Evolutionary conservation across 2,797 vertebrate genomes (phyloP), one percentile per base, ranked within the genome.

Genomic region (Hozukius guyotensis): DNA sequence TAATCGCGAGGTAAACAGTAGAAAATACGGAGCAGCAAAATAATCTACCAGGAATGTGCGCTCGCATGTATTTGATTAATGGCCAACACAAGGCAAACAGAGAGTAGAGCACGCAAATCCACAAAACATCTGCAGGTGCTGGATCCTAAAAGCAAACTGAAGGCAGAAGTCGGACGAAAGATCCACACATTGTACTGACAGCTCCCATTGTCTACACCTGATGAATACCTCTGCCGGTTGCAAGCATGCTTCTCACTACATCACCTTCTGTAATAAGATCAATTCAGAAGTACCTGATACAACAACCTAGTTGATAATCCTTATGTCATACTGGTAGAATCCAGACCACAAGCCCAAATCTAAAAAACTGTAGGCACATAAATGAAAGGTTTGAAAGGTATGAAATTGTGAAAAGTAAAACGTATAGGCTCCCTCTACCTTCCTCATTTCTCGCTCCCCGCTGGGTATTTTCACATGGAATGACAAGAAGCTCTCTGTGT

Each of bases 381-480:
- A 4, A 34, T 78, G 52, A 11, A 55, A 72, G 20, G 69, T 29
- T 34, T 72, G 25, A 60, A 59, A 72, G 20, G 62, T 29, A 34
- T 61, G 32, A 69, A 78, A 77, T 24, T 34, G 9, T 66, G 18
- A 66, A 72, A 75, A 29, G 52, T 61, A 24, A 66, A 75, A 62
- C 36, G 10, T 64, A 68, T 59, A 69, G 73, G 16, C 1, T 5
- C 18, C 27, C 56, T 78, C 64, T 32, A 56, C 32, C 27, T 57
- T 72, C 52, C 57, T 52, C n/a, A 65, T 75, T 77, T 68, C 59
- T 66, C n/a, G 29, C 55, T 63, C 6, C 34, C 65, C 75, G 27
- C 29, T 67, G 78, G 78, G 42, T 63, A 61, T 86, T 73, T 84
- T 68, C 64, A 63, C 64, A 55, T 75, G 52, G 53, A 84, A 83